phyloP scores from a whole-genome alignment of 2,797 vertebrate genomes.

The Lagodon rhomboides region DNA sequence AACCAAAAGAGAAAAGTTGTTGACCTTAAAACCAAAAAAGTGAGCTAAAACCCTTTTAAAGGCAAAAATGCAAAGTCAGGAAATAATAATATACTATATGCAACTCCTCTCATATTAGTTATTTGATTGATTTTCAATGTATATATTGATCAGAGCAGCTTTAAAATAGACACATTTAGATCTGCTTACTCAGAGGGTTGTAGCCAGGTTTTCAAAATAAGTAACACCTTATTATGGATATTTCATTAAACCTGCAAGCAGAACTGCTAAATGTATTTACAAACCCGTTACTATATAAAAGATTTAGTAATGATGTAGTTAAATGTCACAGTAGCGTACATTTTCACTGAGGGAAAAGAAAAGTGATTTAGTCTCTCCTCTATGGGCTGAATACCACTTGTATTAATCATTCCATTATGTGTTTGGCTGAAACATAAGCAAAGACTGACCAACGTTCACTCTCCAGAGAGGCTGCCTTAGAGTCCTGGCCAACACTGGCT shows the following conservation, averaged over 20 bases:
- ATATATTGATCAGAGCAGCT: background rate
- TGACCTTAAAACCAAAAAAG: background rate
- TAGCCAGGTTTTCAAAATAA: constrained; percentile 5
- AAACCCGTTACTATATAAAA: constrained; percentile 20
- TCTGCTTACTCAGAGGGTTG: background rate
- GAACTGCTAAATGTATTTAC: constrained; percentile 21
- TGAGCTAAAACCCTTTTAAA: background rate
- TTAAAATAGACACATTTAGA: constrained; percentile 21
- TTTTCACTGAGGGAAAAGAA: constrained; percentile 27
- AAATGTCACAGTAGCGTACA: constrained; percentile 25
- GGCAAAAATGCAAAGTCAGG: background rate
- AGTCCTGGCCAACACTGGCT: constrained; percentile 45
- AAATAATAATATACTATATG: no score
- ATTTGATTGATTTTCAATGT: background rate
- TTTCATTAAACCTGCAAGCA: constrained; percentile 1
- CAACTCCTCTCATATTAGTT: background rate
- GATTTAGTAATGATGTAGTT: constrained; percentile 23
- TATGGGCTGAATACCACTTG: constrained; percentile 41
- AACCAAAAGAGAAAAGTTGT: constrained; percentile 5
- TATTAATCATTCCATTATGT: constrained; percentile 71
- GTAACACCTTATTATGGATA: background rate
- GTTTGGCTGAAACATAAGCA: constrained; percentile 64
- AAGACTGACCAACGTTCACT: constrained; percentile 60
- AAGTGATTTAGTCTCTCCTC: constrained; percentile 42
- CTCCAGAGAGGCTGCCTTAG: constrained; percentile 49